Evolutionary conservation across 2,888 invertebrate species (phyloP), one percentile per base, ranked within the genome.

Genomic region (Cephus pygmeus): DNA sequence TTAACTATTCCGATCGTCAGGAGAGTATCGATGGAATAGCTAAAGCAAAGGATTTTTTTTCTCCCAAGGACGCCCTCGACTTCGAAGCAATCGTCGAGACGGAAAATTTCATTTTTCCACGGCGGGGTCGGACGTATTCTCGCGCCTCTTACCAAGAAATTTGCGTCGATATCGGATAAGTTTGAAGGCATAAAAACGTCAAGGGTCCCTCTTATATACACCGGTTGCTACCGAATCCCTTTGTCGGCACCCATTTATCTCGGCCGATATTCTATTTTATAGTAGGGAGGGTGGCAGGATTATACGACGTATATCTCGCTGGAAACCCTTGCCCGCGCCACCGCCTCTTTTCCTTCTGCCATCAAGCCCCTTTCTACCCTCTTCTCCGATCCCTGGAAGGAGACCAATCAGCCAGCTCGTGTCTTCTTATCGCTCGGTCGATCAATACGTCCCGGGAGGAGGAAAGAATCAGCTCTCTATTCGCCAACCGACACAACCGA

Each of bases 381-480:
- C 31, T 23, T 71, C 71, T 31, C 31, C 23, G 15, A 31, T 34
- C 81, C 81, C 84, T 82, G 82, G 87, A 87, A 87, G 87, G 88
- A 85, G 87, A 86, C 86, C 89, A 89, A 88, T 89, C 88, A 88
- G 86, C 87, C 87, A 81, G 87, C 87, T 86, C 87, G 89, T 87
- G 87, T 88, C 89, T 90, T 90, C 89, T 90, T 90, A 90, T 90
- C 90, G 88, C 83, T 81, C 81, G 82, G 76, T 78, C 90, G 89
- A 90, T 90, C 90, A 90, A 90, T 90, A 90, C 90, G 90, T 89
- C 88, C 86, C 88, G 89, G 88, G 89, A 88, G 88, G 83, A 88
- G 87, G 86, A 88, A 89, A 89, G 88, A 89, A 88, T 89, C 85
- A 87, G 86, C 87, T 87, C 88, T 83, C 87, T 84, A 86, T 88